phyloP scores from a whole-genome alignment of 53 echinoderm and acorn worm genomes.

The Holothuria leucospilota region DNA sequence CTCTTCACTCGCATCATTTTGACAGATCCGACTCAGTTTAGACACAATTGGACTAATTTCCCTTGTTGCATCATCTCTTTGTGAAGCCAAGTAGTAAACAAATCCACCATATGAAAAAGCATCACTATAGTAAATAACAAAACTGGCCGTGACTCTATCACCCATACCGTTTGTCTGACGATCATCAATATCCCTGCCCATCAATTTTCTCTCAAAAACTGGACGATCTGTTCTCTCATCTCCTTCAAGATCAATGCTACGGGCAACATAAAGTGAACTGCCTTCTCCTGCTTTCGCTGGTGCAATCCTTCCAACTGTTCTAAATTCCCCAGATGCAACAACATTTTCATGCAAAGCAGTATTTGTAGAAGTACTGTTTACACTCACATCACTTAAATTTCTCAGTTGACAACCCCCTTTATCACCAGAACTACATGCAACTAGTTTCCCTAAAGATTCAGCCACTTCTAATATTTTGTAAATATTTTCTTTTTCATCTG shows the following conservation, averaged over 20 bases:
- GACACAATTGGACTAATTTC: neutral
- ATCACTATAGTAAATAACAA: constrained; percentile 11
- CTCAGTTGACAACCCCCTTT: neutral
- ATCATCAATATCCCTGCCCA: neutral
- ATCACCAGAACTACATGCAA: neutral
- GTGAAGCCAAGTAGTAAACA: constrained; percentile 20
- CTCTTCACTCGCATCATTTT: neutral
- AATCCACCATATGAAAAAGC: neutral
- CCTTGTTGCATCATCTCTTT: neutral
- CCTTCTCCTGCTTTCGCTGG: too few relatives aligned
- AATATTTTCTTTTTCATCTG: neutral
- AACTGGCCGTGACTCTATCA: neutral
- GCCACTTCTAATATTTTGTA: constrained; percentile 11
- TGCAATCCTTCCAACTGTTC: neutral
- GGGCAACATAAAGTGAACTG: neutral
- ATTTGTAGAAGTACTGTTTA: neutral
- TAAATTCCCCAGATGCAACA: neutral
- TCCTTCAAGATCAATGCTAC: neutral
- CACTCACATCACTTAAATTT: neutral
- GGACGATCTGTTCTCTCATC: neutral
- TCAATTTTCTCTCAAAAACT: neutral
- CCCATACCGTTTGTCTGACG: neutral
- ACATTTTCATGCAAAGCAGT: neutral
- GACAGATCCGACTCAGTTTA: neutral
- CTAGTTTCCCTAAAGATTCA: neutral